Conservation (phyloP, 2,113 vertebrate species). For the Melanostigma gelatinosum region DNA sequence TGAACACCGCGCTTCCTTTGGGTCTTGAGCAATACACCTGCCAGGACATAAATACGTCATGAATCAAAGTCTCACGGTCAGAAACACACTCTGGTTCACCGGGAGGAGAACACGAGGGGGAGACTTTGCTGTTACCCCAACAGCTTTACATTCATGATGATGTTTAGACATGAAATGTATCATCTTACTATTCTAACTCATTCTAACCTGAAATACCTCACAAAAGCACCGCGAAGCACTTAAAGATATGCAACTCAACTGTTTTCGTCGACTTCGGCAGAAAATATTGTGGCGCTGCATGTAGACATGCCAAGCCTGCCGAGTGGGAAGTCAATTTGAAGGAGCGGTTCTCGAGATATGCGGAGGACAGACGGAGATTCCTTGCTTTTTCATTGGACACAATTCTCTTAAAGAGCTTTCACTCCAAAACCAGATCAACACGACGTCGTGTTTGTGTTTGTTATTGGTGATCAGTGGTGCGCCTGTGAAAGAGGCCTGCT, state of each 20-base stretch:
- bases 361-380: not conserved
- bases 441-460: not conserved
- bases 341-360: not conserved
- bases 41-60: not conserved
- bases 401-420: not conserved
- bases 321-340: not conserved
- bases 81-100: not conserved
- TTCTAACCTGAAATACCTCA: not conserved
- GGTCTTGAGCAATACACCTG: not conserved
- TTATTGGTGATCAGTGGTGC: not conserved
- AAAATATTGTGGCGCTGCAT: not conserved
- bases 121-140: not conserved
- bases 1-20: not conserved
- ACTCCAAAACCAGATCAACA: not conserved
- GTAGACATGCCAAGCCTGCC: no score
- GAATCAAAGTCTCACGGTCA: not conserved
- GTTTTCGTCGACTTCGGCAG: not conserved
- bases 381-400: not conserved
- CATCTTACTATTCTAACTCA: not conserved
- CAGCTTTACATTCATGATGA: no score
- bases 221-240: not conserved
- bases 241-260: not conserved
- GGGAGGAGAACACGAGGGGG: not conserved
- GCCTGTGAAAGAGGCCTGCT: conserved; percentile 23
- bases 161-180: not conserved